Evolutionary conservation across 2,113 vertebrate genomes (phyloP), one percentile per base, ranked within the genome.

Genomic region (Tenebrosternarchus preto): DNA sequence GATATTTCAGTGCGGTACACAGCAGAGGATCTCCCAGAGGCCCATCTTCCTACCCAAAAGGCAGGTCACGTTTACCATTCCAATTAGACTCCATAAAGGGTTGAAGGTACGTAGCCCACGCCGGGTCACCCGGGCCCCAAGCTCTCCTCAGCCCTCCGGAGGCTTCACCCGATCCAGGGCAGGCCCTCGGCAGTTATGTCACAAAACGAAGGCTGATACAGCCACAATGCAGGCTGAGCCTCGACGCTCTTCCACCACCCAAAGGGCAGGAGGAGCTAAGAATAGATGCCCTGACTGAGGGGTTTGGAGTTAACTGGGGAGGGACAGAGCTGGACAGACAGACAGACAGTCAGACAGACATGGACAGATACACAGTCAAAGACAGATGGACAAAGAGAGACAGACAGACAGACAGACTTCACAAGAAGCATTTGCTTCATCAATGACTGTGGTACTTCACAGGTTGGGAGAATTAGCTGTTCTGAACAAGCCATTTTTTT

Each of bases 231-330:
- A 27, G 53, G 22, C 79, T 80, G 33, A 80, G 61, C 79, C 33
- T 17, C 24, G 43, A 46, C 11, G 33, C 81, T 74, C 76, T 39
- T 61, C 33, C 78, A 43, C 78, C 76, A 78, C 57, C 78, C 59
- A 73, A 64, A 77, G 71, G 60, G 76, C 81, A 73, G 68, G 53
- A 22, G 22, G 27, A 73, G 50, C 81, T 83, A 83, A 78, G 73
- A 74, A 78, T 83, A 78, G 76, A 59, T 5, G 60, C 81, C 16
- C 57, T 78, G 61, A 78, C 50, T 33, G 64, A 59, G 76, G 29
- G 69, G 71, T 66, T 27, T 68, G 71, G 39, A 64, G 24, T 9
- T 56, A 61, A 43, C n/a, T 11, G 59, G 17, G 36, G 50, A 64
- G 68, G 56, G 36, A n/a, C 27, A 33, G 20, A 55, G 57, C 17